A percentile compares a stretch with the other conserved stretches of the same genome.
Conservation (phyloP, 2,888 invertebrate species). For the Tetragonula carbonaria region DNA sequence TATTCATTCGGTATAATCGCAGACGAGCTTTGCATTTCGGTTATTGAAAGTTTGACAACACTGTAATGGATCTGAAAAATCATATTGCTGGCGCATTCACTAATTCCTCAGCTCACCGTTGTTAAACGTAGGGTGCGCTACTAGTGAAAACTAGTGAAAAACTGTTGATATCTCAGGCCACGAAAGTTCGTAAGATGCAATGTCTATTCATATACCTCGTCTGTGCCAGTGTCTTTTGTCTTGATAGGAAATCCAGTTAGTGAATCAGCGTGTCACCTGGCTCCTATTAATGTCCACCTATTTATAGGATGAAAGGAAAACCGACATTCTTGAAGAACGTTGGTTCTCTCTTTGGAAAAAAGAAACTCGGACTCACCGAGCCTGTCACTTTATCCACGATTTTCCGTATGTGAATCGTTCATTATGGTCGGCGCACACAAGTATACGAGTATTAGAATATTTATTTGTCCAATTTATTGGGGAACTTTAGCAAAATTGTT, state of each 20-base stretch:
- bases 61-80: too few relatives aligned
- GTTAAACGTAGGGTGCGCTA: too few relatives aligned
- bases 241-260: conserved; percentile 48
- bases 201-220: too few relatives aligned
- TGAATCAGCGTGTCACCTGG: conserved; percentile 77
- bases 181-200: too few relatives aligned
- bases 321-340: conserved; percentile 60
- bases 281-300: conserved; percentile 68
- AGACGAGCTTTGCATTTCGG: too few relatives aligned
- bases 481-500: neutral
- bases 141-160: too few relatives aligned
- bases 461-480: neutral
- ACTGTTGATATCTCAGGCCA: too few relatives aligned
- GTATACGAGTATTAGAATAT: neutral
- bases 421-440: too few relatives aligned
- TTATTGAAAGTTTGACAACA: too few relatives aligned
- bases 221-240: conserved; percentile 42
- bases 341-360: conserved; percentile 39
- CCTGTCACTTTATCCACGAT: neutral
- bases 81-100: too few relatives aligned
- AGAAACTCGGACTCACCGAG: conserved; percentile 9
- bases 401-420: neutral
- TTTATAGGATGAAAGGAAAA: conserved; percentile 74
- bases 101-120: too few relatives aligned
- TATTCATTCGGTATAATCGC: too few relatives aligned